phyloP scores from a whole-genome alignment of 2,888 invertebrate genomes.

The Xestia xanthographa region DNA sequence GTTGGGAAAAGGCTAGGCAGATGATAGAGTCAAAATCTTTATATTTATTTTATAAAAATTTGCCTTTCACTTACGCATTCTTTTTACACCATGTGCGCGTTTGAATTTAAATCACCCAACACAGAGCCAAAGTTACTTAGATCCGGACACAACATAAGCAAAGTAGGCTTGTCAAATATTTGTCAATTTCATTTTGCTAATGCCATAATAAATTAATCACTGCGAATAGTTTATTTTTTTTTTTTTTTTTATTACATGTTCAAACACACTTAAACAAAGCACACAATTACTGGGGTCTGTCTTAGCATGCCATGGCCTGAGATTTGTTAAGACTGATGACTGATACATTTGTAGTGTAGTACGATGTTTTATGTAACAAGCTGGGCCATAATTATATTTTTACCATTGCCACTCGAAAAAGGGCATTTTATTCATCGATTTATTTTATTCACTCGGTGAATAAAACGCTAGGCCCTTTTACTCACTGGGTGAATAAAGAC shows the following conservation, averaged over 20 bases:
- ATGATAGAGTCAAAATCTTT: conserved; percentile 4
- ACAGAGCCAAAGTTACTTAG: conserved; percentile 2
- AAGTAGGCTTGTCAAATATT: conserved; percentile 31
- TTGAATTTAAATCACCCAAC: conserved; percentile 20
- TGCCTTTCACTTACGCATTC: conserved; percentile 30
- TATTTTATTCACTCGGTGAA: too few species aligned
- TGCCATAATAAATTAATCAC: conserved; percentile 10
- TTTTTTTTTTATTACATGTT: too few species aligned
- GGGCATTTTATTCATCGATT: too few species aligned
- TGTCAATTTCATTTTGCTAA: neutral
- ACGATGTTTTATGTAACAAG: neutral
- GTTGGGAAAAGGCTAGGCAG: neutral
- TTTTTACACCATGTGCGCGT: neutral
- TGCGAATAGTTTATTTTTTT: too few species aligned
- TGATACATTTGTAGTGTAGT: too few species aligned
- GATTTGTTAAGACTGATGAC: too few species aligned
- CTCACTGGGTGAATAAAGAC: too few species aligned
- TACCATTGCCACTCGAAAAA: too few species aligned
- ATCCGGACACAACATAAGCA: conserved; percentile 24
- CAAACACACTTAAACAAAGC: too few species aligned
- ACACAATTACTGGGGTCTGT: too few species aligned
- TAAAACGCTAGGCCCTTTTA: too few species aligned
- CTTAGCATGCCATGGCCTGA: too few species aligned
- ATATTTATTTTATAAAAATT: neutral
- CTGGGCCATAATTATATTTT: neutral